Evolutionary conservation across 2,888 invertebrate species (phyloP).

Genomic region (Oscheius sp.): DNA sequence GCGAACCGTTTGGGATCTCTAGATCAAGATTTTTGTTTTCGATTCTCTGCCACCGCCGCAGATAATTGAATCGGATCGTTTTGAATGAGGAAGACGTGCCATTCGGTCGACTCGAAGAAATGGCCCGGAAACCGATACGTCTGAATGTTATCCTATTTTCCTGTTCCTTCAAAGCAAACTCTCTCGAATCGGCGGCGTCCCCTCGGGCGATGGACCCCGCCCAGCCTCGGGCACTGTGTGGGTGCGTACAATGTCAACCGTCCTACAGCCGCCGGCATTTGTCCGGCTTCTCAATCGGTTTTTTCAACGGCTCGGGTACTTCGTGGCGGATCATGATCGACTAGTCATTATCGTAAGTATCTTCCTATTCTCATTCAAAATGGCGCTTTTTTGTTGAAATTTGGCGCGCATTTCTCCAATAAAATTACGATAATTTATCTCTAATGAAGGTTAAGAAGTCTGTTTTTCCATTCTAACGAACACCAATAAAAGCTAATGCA

Average conservation of each 20-base stretch:
- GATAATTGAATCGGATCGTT: too few species aligned
- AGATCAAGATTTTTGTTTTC: too few species aligned
- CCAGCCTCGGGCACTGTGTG: not conserved
- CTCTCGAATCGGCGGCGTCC: not conserved
- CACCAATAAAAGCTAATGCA: too few species aligned
- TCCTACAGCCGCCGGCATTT: conserved; percentile 42
- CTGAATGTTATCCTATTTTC: conserved; percentile 21
- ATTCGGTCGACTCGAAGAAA: not conserved
- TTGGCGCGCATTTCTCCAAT: too few species aligned
- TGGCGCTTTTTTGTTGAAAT: not conserved
- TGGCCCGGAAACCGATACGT: not conserved
- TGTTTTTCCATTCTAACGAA: too few species aligned
- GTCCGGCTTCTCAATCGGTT: conserved; percentile 49
- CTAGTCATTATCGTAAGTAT: conserved; percentile 54
- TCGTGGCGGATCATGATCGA: conserved; percentile 57
- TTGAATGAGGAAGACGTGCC: not conserved
- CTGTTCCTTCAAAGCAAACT: conserved; percentile 19
- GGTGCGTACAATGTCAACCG: conserved; percentile 18
- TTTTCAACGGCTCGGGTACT: conserved; percentile 48
- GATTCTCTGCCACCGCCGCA: too few species aligned
- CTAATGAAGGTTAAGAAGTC: too few species aligned
- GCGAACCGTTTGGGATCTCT: too few species aligned
- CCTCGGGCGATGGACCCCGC: not conserved
- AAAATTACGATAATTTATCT: too few species aligned
- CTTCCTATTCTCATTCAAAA: too few species aligned